Evolutionary conservation across 2,113 vertebrate species (phyloP), one percentile per base, ranked within the genome.

Genomic region (Epinephelus cyanopodus): DNA sequence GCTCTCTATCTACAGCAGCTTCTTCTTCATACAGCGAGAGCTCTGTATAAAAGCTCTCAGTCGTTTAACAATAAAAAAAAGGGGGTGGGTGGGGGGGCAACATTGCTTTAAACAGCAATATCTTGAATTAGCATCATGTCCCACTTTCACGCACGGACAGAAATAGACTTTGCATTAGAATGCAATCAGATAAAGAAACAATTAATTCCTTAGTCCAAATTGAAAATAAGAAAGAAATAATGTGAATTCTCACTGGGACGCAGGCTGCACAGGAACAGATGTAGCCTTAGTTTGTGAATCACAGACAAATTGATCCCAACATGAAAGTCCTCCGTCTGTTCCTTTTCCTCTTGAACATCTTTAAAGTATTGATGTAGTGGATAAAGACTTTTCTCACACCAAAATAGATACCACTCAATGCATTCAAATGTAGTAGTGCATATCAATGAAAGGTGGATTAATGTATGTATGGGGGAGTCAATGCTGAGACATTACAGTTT

Each of bases 161-260:
- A 91, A 91, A 90, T 81, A 89, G 73, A 87, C n/a, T 27, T 69
- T 60, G 82, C 74, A 74, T 86, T 81, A 82, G 12, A 78, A 82
- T 67, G 39, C 57, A 73, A 72, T 82, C 72, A 87, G 79, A 85
- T 88, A 82, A 82, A 80, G 84, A 89, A 84, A 86, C 82, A 87
- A 90, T 90, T 82, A 61, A 68, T 81, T 86, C 25, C 18, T 66
- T 72, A 37, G 62, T 52, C 67, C 45, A 53, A 86, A 89, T 73
- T 77, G 21, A 89, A 86, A 83, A 72, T 53, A 83, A 37, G 18
- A 74, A 84, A 53, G 45, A 84, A 82, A 68, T 58, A 66, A 76
- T 67, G 39, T 68, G 61, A 37, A 50, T 65, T 72, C 62, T 74
- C 54, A 50, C 4, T 42, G 81, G 63, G 62, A 78, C n/a, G 53